These are phyloP conservation scores for Polydrusus cervinus DNA, from an alignment of 2,888 invertebrate species.

Conservation along the genomic window DNA sequence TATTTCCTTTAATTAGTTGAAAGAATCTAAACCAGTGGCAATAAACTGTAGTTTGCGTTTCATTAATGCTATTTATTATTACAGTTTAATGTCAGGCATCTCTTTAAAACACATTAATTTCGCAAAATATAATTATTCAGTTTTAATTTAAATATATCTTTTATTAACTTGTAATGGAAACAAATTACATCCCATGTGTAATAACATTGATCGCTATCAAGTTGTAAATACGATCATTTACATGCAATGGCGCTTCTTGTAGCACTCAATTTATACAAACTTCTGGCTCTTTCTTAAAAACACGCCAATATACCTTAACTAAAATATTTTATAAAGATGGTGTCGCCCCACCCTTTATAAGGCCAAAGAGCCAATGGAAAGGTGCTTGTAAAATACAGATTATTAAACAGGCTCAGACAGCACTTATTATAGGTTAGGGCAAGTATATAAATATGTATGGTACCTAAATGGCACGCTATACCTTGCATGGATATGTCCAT, in stretches of 20 bases:
- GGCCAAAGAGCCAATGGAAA: slow-evolving; percentile 65
- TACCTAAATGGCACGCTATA: slow-evolving; percentile 69
- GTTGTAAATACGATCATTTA: slow-evolving; percentile 22
- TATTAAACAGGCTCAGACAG: slow-evolving; percentile 69
- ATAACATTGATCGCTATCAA: slow-evolving; percentile 11
- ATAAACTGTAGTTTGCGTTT: no score
- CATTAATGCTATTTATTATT: no score
- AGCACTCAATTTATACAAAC: slow-evolving; percentile 14
- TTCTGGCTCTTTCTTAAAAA: slow-evolving; percentile 3
- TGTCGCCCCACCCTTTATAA: slow-evolving; percentile 42
- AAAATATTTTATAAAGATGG: slow-evolving; percentile 49
- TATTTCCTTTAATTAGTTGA: no score
- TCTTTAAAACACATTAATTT: background rate
- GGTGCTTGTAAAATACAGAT: slow-evolving; percentile 66
- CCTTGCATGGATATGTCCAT: slow-evolving; percentile 48
- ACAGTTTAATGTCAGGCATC: background rate
- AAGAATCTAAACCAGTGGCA: no score
- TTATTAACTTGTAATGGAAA: slow-evolving; percentile 1
- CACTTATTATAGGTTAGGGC: slow-evolving; percentile 71
- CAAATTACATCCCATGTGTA: slow-evolving; percentile 46
- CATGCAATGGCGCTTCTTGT: slow-evolving; percentile 15
- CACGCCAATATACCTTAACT: slow-evolving; percentile 25
- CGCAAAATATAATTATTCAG: background rate
- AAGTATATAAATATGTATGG: slow-evolving; percentile 72
- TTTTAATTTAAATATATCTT: slow-evolving; percentile 8